Conservation (phyloP, 2,113 vertebrate genomes). For the pig (Sus scrofa) region DNA sequence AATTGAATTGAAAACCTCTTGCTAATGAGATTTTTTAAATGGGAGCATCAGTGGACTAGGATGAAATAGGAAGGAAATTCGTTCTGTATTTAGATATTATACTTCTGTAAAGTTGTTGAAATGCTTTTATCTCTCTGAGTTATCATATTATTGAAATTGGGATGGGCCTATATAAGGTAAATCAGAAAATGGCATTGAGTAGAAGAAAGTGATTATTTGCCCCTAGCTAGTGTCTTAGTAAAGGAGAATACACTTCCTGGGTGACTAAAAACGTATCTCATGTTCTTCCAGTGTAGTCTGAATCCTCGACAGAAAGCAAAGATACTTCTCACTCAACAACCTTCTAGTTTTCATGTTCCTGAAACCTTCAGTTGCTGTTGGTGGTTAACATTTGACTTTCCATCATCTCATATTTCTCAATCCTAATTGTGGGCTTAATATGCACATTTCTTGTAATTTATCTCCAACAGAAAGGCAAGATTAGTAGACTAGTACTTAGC, state of each 20-base stretch:
- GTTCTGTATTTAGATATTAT: background rate
- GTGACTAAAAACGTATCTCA: background rate
- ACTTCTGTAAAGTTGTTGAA: background rate
- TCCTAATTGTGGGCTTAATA: background rate
- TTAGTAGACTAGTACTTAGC: background rate
- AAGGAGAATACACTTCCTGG: background rate
- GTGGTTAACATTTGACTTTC: background rate
- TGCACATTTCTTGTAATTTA: background rate
- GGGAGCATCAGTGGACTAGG: background rate
- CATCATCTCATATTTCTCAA: background rate
- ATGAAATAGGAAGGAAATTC: background rate
- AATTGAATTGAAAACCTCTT: background rate
- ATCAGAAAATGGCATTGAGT: background rate
- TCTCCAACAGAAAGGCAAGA: background rate
- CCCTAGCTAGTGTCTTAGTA: background rate
- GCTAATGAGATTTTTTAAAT: background rate
- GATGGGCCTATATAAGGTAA: background rate
- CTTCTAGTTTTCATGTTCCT: background rate
- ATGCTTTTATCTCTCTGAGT: background rate
- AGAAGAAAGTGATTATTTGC: slow-evolving; percentile 25
- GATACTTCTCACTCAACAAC: background rate
- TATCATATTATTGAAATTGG: background rate
- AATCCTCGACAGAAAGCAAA: background rate
- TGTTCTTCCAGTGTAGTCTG: background rate
- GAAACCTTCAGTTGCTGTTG: background rate